Percentiles rank a stretch among this genome's conserved stretches.
phyloP scores from a whole-genome alignment of 2,888 invertebrate species.

The Drosophila pegasa region DNA sequence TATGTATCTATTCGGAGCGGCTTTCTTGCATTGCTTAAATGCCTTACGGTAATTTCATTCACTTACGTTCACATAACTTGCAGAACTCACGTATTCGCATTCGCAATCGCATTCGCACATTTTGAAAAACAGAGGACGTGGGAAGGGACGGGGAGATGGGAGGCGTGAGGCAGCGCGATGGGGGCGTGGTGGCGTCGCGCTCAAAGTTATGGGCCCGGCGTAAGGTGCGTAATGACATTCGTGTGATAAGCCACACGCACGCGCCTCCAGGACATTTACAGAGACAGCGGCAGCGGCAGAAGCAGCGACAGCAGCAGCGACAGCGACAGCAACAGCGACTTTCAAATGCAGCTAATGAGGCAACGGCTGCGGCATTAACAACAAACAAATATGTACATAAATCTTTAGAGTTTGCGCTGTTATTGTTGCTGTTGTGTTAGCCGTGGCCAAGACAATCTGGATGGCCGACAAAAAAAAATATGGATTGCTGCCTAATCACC shows the following conservation, averaged over 20 bases:
- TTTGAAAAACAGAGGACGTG: slow-evolving; percentile 21
- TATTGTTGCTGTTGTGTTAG: slow-evolving; percentile 18
- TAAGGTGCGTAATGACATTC: slow-evolving; percentile 77
- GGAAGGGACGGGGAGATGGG: not conserved
- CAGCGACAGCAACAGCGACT: slow-evolving; percentile 8
- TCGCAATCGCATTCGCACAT: slow-evolving; percentile 61
- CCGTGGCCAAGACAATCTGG: slow-evolving; percentile 44
- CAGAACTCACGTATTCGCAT: slow-evolving; percentile 83
- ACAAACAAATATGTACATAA: slow-evolving; percentile 74
- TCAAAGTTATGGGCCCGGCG: slow-evolving; percentile 63
- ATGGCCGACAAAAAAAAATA: slow-evolving; percentile 41
- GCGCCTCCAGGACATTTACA: slow-evolving; percentile 61
- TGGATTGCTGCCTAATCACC: slow-evolving; percentile 80
- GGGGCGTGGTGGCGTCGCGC: not conserved
- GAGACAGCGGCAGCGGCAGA: not conserved
- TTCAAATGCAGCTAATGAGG: slow-evolving; percentile 76
- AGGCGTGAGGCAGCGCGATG: not conserved
- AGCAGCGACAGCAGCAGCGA: slow-evolving; percentile 3
- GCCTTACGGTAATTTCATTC: slow-evolving; percentile 84
- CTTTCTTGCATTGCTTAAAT: slow-evolving; percentile 81
- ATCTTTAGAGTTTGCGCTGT: slow-evolving; percentile 58
- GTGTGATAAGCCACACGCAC: slow-evolving; percentile 78
- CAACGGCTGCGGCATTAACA: slow-evolving; percentile 28
- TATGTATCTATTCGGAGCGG: slow-evolving; percentile 76
- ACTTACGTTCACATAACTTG: slow-evolving; percentile 83